Evolutionary conservation across 2,888 invertebrate genomes (phyloP), one percentile per base, ranked within the genome.

Genomic region (Drosophila prostipennis): DNA sequence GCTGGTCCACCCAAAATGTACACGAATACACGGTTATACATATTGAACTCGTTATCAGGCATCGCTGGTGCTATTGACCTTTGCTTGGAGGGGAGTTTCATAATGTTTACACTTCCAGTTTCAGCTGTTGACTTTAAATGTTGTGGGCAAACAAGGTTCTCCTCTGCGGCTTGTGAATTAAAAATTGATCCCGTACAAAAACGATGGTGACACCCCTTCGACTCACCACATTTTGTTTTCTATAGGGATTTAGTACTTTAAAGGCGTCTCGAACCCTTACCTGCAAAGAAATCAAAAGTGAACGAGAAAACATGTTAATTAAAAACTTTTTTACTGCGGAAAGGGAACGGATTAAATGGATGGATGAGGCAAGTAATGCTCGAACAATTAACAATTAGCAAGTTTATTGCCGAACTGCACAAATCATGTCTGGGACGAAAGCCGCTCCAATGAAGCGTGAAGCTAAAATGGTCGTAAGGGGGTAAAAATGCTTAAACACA

Each of bases 271-370:
- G 26, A 8, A 8, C 11, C n/a, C 84, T 82, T 83, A 83, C 82
- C 84, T 83, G 82, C 16, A 83, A 79, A 14, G 72, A 77, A 74
- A 77, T 34, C 42, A 72, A 71, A 72, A 79, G 78, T 70, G 48
- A 39, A 77, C 42, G 58, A 71, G 64, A 70, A 60, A 84, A 82
- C 74, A 72, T 77, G 76, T 84, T 83, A 81, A 84, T 83, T 84
- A 76, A 76, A 74, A 77, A 69, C 68, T 71, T 64, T 39, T 23
- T 64, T 48, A 16, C 7, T 1, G 6, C 46, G 48, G 16, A 13
- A 16, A 14, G 16, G 26, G 52, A 36, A 11, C 26, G 8, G 52
- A 42, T 42, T 55, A 46, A 55, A 11, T 8, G 52, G 19, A 8
- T 36, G 49, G 45, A 36, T 58, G 48, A 16, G 48, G 46, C 40